Evolutionary conservation across 2,888 invertebrate species (phyloP).

Genomic region (Tenthredo scrophulariae): DNA sequence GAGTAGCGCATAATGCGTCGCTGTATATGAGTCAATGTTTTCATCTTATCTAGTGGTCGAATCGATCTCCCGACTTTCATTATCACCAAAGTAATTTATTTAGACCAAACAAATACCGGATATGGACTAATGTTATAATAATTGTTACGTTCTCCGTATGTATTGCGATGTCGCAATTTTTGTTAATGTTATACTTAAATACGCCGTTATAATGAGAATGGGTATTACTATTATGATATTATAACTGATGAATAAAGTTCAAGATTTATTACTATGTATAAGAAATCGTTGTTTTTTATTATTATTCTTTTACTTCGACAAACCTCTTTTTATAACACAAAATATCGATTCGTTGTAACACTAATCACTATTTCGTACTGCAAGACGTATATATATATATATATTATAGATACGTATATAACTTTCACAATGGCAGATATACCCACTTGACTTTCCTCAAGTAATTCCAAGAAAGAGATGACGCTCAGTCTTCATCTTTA

Average conservation of each 20-base stretch:
- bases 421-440: neutral
- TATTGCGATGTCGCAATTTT: neutral
- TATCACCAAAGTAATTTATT: neutral
- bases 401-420: neutral
- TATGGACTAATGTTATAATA: neutral
- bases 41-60: neutral
- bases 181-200: neutral
- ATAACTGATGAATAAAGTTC: neutral
- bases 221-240: neutral
- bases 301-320: neutral
- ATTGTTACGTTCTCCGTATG: neutral
- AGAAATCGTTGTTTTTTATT: neutral
- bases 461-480: neutral
- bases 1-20: constrained; percentile 13
- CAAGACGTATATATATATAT: neutral
- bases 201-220: neutral
- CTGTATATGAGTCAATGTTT: neutral
- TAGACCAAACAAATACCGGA: neutral
- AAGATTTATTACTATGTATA: neutral
- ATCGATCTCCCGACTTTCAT: neutral
- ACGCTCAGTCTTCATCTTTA: neutral
- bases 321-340: neutral
- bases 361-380: neutral
- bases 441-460: neutral
- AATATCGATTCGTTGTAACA: neutral